Percentiles rank a stretch among this genome's conserved stretches.
Evolutionary conservation across 2,797 vertebrate genomes (phyloP).

Genomic region (Acipenser ruthenus): DNA sequence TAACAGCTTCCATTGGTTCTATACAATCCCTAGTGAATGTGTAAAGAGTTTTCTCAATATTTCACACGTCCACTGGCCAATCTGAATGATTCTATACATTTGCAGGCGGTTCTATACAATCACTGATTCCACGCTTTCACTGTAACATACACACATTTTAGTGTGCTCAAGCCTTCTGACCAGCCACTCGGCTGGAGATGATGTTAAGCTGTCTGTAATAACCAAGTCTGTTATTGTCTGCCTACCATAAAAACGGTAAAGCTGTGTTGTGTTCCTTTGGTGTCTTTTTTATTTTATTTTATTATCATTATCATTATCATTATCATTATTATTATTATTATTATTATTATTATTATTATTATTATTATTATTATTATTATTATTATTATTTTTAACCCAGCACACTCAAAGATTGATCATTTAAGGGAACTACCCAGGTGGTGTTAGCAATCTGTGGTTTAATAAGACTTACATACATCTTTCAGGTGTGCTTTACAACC

Average conservation of each 20-base stretch:
- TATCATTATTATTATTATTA: too few relatives aligned
- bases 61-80: too few relatives aligned
- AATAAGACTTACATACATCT: conserved; percentile 83
- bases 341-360: conserved; percentile 2
- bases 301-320: too few relatives aligned
- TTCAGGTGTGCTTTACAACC: conserved; percentile 75
- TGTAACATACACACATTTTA: conserved; percentile 17
- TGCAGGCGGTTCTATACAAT: too few relatives aligned
- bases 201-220: conserved; percentile 60
- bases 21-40: too few relatives aligned
- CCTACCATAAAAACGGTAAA: conserved; percentile 34
- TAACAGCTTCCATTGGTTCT: too few relatives aligned
- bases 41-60: too few relatives aligned
- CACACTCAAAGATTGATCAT: conserved; percentile 60
- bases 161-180: conserved; percentile 25
- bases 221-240: conserved; percentile 52
- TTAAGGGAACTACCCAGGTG: conserved; percentile 52
- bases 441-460: conserved; percentile 74
- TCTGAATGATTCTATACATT: too few relatives aligned
- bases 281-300: conserved; percentile 25
- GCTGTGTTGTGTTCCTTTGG: conserved; percentile 31
- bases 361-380: conserved; percentile 10
- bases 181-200: conserved; percentile 42
- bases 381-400: conserved; percentile 21
- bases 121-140: too few relatives aligned